Conservation (phyloP, 2,888 invertebrate genomes). For the Chloroclysta siterata region DNA sequence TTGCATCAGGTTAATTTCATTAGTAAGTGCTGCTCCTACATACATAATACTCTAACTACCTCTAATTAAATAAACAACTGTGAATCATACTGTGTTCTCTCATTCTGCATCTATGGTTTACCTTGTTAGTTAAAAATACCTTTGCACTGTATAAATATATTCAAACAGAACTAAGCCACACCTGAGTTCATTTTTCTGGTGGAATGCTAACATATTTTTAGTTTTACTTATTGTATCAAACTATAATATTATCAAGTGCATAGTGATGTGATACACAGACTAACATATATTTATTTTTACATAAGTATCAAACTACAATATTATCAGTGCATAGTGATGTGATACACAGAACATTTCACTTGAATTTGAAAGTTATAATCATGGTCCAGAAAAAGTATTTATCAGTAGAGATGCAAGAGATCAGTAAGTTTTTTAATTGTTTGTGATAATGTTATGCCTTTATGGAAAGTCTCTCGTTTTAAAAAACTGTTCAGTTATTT, state of each 20-base stretch:
- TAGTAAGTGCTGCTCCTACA: neutral
- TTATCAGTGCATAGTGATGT: neutral
- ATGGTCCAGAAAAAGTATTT: constrained; percentile 14
- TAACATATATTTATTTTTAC: too few species aligned
- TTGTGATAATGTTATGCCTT: neutral
- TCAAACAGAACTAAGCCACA: neutral
- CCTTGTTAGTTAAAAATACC: constrained; percentile 25
- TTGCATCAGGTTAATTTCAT: neutral
- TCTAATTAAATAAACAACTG: constrained; percentile 19
- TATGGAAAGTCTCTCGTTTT: too few species aligned
- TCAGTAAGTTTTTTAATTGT: constrained; percentile 23
- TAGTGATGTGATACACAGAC: neutral
- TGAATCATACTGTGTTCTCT: constrained; percentile 27
- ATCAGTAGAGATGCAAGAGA: constrained; percentile 25
- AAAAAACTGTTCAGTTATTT: too few species aligned
- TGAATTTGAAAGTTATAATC: neutral
- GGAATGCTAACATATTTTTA: too few species aligned
- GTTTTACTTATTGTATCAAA: neutral
- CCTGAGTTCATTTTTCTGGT: neutral
- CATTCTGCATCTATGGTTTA: constrained; percentile 10
- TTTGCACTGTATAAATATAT: constrained; percentile 10
- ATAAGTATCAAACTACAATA: neutral
- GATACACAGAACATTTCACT: too few species aligned
- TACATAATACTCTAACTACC: constrained; percentile 41
- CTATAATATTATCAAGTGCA: neutral